Conservation (phyloP, 2,113 vertebrate genomes). For the Rhodinocichla rosea region DNA sequence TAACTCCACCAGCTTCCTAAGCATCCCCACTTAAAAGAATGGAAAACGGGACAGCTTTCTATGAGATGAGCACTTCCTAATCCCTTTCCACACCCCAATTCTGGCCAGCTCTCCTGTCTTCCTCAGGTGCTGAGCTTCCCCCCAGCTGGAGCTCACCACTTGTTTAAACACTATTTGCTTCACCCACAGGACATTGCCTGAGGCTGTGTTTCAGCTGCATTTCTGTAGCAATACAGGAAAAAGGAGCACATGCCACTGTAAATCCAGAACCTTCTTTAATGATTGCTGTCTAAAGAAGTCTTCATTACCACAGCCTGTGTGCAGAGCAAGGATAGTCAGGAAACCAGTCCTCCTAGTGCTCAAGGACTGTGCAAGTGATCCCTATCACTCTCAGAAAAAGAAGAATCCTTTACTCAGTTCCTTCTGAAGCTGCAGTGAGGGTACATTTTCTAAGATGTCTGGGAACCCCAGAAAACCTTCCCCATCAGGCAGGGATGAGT, state of each 20-base stretch:
- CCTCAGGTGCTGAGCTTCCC: background rate
- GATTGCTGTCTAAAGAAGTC: background rate
- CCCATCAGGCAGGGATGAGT: background rate
- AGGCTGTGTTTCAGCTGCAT: background rate
- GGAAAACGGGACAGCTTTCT: background rate
- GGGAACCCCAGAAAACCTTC: background rate
- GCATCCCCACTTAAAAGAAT: background rate
- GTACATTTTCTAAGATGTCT: background rate
- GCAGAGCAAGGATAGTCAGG: background rate
- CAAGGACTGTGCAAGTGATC: rapidly evolving
- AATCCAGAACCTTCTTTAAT: background rate
- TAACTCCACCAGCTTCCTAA: background rate
- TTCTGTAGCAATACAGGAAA: background rate
- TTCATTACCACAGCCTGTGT: background rate
- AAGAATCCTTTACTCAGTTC: background rate
- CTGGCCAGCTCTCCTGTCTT: background rate
- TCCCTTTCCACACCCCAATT: background rate
- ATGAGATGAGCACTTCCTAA: background rate
- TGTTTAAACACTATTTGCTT: background rate
- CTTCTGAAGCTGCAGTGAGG: background rate
- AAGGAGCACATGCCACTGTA: background rate
- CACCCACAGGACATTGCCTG: background rate
- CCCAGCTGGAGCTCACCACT: background rate
- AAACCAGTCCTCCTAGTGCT: background rate
- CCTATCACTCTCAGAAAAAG: background rate